A percentile compares a stretch with the other conserved stretches of the same genome.
phyloP scores from a whole-genome alignment of 2,797 vertebrate genomes.

The Xyrichtys novacula region DNA sequence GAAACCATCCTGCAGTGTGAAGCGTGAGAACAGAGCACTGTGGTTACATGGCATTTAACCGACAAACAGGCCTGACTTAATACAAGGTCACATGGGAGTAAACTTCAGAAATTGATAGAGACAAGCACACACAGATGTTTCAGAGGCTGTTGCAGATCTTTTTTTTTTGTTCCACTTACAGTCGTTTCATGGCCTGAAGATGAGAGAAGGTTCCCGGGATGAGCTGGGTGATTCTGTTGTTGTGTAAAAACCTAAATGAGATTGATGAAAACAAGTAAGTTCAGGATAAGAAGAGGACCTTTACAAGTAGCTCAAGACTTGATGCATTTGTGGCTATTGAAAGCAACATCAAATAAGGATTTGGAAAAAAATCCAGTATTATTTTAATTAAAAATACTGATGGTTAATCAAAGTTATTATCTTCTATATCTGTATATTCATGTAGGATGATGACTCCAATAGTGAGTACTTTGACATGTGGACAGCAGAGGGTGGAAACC shows the following conservation, averaged over 20 bases:
- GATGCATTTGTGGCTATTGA: no score
- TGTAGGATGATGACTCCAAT: no score
- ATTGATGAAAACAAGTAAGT: conserved; percentile 29
- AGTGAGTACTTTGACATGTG: background rate
- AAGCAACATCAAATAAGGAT: no score
- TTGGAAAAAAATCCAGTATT: no score
- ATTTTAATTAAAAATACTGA: no score
- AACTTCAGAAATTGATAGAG: conserved; percentile 15
- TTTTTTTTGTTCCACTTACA: conserved; percentile 88
- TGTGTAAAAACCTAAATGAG: conserved; percentile 94
- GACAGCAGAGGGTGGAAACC: background rate
- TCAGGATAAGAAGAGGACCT: no score
- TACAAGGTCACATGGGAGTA: conserved; percentile 21
- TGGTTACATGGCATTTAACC: conserved; percentile 21
- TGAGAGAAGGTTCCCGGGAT: conserved; percentile 94
- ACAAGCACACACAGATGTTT: conserved; percentile 34
- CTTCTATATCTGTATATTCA: no score
- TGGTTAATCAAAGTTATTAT: no score
- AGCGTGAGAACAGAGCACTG: conserved; percentile 43
- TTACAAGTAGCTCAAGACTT: no score
- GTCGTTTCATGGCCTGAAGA: conserved; percentile 95
- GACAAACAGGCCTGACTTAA: conserved; percentile 36
- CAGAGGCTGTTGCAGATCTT: background rate
- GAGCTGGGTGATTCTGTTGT: conserved; percentile 96
- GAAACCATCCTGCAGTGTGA: conserved; percentile 24